A percentile compares a stretch with the other conserved stretches of the same genome.
Conservation (phyloP, 2,797 vertebrate species). For the Zenarchopterus dispar region DNA sequence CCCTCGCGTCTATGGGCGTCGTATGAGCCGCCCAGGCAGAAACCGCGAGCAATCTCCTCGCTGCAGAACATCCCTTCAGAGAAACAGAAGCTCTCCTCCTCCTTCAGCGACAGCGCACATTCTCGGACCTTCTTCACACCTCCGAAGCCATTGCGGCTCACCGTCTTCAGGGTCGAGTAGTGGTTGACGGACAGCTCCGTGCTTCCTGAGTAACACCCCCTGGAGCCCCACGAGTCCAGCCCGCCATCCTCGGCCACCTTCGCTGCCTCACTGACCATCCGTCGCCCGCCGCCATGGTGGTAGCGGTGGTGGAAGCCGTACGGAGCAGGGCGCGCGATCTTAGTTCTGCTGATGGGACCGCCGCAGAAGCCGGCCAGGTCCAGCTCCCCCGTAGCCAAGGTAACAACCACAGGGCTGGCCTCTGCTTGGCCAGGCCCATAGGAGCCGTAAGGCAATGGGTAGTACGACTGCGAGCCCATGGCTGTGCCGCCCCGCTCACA, state of each 20-base stretch:
- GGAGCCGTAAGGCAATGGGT: conserved; percentile 84
- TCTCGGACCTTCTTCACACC: conserved; percentile 84
- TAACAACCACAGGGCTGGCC: conserved; percentile 84
- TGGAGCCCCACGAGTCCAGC: conserved; percentile 83
- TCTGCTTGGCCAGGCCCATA: conserved; percentile 84
- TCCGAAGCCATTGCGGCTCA: conserved; percentile 77
- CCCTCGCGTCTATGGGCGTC: conserved; percentile 82
- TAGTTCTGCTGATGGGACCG: conserved; percentile 81
- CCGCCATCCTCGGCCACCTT: conserved; percentile 83
- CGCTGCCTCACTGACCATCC: conserved; percentile 74
- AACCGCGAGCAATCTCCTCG: conserved; percentile 82
- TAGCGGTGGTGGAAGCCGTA: conserved; percentile 84
- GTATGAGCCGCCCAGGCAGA: conserved; percentile 78
- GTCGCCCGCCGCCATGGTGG: conserved; percentile 78
- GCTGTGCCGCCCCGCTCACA: conserved; percentile 84
- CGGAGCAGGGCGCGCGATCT: conserved; percentile 82
- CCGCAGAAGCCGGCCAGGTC: conserved; percentile 85
- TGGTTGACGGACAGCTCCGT: conserved; percentile 83
- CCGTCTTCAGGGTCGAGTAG: conserved; percentile 82
- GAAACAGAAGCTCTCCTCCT: conserved; percentile 85
- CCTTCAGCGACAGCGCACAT: conserved; percentile 86
- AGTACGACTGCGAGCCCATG: conserved; percentile 85
- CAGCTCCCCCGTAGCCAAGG: conserved; percentile 85
- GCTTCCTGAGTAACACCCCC: conserved; percentile 85
- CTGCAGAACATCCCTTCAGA: conserved; percentile 84